Base-by-base conservation (phyloP, 2,888 invertebrate species). In the Lysandra bellargus region DNA sequence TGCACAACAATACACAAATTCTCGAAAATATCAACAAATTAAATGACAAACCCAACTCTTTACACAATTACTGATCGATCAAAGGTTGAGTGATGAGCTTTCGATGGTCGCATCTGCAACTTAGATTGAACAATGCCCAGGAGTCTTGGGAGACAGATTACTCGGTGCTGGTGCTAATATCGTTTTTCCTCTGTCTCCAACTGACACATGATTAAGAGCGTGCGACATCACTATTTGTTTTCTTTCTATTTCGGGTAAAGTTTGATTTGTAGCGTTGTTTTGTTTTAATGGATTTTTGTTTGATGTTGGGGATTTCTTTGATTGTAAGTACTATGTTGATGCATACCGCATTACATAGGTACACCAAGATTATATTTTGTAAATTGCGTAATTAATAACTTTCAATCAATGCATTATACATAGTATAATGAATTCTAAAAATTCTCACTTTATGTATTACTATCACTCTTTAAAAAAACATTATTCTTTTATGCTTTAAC, bases 101-200 rank as follows among this genome's bases (percentile, higher is more conserved):
- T 84, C 89, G 86, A 84, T 88, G 91, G 92, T 89, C 93, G 81
- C 93, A 93, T 93, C 91, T 93, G 93, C 89, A 92, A 94, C 89
- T 93, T 93, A 88, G 91, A 94, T 93, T 93, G 89, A 82, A 83
- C 80, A 84, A 81, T 81, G 80, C 76, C 82, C 80, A 79, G 61
- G 81, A 79, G 80, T 80, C 81, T 37, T 78, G 81, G 85, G 84
- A 86, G 87, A 90, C 89, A 90, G 91, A 92, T 91, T 89, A 91
- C 86, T 87, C 86, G 82, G 85, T 81, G 80, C 79, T 82, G 75
- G 69, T 81, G 79, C 75, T 82, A 81, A 82, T 82, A 82, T 82
- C 81, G 81, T 81, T 81, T 82, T 81, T 81, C 72, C 81, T 79
- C 81, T 81, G 23, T 49, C 60, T 9, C 78, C 80, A 60, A 80